Conservation (phyloP, 2,888 invertebrate genomes). For the Belgica antarctica region DNA sequence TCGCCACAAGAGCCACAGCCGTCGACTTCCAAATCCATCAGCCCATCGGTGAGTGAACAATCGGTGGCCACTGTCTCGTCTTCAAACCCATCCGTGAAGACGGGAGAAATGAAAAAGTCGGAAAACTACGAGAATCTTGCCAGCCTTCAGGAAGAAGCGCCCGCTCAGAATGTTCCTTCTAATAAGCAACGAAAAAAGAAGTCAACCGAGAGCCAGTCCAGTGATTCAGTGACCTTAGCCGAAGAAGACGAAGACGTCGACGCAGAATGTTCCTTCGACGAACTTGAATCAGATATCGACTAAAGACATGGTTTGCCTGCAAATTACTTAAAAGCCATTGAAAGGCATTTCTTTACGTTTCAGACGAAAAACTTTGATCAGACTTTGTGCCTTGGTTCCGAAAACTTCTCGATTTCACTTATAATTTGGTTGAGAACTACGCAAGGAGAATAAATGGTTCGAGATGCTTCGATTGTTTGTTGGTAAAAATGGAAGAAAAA, state of each 20-base stretch:
- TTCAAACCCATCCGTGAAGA: neutral
- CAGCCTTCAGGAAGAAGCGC: constrained; percentile 34
- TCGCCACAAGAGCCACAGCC: constrained; percentile 27
- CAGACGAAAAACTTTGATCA: no score
- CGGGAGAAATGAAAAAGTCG: constrained; percentile 37
- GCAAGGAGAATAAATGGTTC: no score
- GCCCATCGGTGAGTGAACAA: constrained; percentile 21
- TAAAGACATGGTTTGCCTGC: no score
- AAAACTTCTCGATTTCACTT: no score
- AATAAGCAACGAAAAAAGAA: constrained; percentile 31
- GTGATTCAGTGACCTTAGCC: constrained; percentile 34
- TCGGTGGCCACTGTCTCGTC: constrained; percentile 12
- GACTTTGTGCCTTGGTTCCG: no score
- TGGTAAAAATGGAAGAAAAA: no score
- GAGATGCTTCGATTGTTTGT: no score
- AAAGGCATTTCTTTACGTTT: no score
- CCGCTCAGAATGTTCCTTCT: neutral
- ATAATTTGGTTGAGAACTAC: no score
- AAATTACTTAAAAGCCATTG: no score
- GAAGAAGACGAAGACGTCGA: constrained; percentile 43
- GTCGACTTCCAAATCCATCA: constrained; percentile 28
- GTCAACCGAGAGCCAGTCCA: constrained; percentile 38
- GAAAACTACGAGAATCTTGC: constrained; percentile 43
- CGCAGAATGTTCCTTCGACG: constrained; percentile 35
- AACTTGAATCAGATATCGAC: constrained; percentile 38